Conservation (phyloP, 2,113 vertebrate genomes). For the Uria aalge region DNA sequence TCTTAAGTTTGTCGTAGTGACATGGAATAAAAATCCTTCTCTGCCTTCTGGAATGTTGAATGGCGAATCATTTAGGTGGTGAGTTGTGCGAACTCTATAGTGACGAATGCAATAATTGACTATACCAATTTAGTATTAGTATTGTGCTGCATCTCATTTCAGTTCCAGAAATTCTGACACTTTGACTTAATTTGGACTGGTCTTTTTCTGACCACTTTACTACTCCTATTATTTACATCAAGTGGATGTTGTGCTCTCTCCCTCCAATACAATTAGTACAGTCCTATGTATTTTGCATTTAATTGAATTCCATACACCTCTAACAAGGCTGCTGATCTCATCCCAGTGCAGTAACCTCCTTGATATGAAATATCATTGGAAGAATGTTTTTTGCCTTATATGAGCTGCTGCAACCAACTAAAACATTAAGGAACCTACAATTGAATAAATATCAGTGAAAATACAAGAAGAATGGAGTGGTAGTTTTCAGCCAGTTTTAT, state of each 20-base stretch:
- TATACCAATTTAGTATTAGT: neutral
- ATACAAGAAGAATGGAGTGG: neutral
- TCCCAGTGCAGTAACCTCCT: neutral
- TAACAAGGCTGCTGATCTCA: neutral
- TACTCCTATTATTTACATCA: neutral
- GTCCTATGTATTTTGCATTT: neutral
- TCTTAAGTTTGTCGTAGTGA: neutral
- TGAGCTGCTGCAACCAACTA: conserved; percentile 31
- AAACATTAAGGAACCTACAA: conserved; percentile 12
- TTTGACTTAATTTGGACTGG: neutral
- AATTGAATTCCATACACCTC: neutral
- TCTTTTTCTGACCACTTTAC: neutral
- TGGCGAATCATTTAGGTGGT: neutral
- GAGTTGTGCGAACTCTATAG: neutral
- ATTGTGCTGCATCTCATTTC: neutral
- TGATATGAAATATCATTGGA: neutral
- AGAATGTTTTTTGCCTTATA: neutral
- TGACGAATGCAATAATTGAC: neutral
- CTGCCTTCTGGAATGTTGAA: neutral
- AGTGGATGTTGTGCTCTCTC: neutral
- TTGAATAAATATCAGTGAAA: conserved; percentile 34
- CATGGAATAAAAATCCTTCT: fast-evolving
- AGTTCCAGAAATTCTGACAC: neutral
- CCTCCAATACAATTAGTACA: neutral
- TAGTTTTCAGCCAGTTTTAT: conserved; percentile 21